Evolutionary conservation across 2,888 invertebrate genomes (phyloP), one percentile per base, ranked within the genome.

Genomic region (Lepetodrilus schrolli): DNA sequence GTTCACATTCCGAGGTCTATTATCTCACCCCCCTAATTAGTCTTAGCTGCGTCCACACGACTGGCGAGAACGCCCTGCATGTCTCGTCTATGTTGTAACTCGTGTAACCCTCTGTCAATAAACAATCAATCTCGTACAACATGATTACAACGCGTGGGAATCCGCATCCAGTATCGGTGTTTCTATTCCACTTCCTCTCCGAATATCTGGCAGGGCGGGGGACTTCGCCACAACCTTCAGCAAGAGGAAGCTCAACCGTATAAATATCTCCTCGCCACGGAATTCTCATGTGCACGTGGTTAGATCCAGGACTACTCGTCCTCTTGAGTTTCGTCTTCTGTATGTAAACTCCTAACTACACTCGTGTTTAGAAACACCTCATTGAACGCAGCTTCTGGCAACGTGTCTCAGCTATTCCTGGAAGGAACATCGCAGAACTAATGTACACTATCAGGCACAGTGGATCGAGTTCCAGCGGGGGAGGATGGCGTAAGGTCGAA

Each of bases 61-160:
- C 30, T 58, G 13, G 1, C 13, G 21, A 26, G 17, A 58, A 23
- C 26, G 26, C 58, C 58, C 30, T 7, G 26, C 34, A 10, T 58
- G 58, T n/a, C 13, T 30, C 30, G 17, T 34, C 34, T 34, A 58
- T 58, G 58, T 30, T 30, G 30, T 34, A 58, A 10, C n/a, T 58
- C 26, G 17, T 58, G 4, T 30, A 58, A 23, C 13, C n/a, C n/a
- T 30, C 30, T 58, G 58, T 58, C 58, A 58, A 58, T 30, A 58
- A 58, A 58, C 58, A 58, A 58, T 58, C 58, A 58, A 30, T 58
- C 58, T 30, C 5, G 26, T 58, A 58, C 58, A 58, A 58, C 58
- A 58, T 58, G 58, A 58, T 58, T 26, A 58, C 17, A 58, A 58
- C 34, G 58, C 34, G 26, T 58, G 58, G 10, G 58, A 58, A 30